Evolutionary conservation across 2,888 invertebrate species (phyloP).

Genomic region (Archips xylosteana): DNA sequence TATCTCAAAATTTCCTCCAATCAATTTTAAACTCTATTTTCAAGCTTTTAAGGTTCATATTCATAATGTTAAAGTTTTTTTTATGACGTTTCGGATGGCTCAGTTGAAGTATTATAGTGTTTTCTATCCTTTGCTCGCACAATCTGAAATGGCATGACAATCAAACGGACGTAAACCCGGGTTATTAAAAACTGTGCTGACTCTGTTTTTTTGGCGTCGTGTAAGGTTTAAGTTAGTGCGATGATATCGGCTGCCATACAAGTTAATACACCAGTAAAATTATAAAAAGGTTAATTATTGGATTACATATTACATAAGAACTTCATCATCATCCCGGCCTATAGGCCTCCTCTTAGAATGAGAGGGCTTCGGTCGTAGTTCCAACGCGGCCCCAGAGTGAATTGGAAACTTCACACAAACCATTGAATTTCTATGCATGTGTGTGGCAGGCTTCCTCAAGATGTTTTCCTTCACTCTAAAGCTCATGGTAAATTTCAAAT

Average conservation of each 20-base stretch:
- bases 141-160: conserved; percentile 37
- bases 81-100: conserved; percentile 1
- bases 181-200: conserved; percentile 45
- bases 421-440: no score
- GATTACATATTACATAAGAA: no score
- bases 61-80: neutral
- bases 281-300: no score
- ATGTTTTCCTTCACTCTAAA: no score
- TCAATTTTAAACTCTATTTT: neutral
- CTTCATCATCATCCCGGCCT: no score
- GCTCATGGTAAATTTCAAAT: no score
- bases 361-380: no score
- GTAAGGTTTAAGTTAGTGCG: conserved; percentile 12
- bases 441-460: no score
- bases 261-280: neutral
- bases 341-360: no score
- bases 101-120: conserved; percentile 24
- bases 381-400: no score
- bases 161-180: conserved; percentile 42
- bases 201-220: conserved; percentile 32
- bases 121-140: conserved; percentile 29
- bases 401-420: no score
- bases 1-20: neutral
- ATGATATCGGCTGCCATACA: conserved; percentile 30
- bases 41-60: neutral